Percentiles rank a stretch among this genome's conserved stretches.
Evolutionary conservation across 1,140 invertebrate species (phyloP).

Genomic region (Neelides sp.): DNA sequence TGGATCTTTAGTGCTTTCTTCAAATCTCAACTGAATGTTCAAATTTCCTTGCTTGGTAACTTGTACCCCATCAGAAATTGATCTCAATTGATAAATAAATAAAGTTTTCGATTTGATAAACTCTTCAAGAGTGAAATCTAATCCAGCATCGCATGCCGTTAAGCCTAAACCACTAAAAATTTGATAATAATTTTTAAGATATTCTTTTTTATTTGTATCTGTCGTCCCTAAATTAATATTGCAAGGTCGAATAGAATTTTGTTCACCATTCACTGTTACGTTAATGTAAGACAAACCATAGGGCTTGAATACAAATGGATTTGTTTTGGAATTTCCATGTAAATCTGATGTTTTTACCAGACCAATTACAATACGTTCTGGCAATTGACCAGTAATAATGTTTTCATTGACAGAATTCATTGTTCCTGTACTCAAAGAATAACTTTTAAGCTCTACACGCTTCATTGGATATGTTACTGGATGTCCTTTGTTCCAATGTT

Average conservation of each 20-base stretch:
- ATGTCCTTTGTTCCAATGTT: conserved; percentile 4
- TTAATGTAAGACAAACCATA: conserved; percentile 9
- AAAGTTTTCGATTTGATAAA: conserved; percentile 10
- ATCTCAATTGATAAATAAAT: conserved; percentile 11
- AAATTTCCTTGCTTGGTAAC: conserved; percentile 12
- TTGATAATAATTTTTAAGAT: conserved; percentile 7
- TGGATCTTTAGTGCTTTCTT: not conserved
- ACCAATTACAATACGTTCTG: conserved; percentile 16
- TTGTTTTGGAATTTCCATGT: conserved; percentile 15
- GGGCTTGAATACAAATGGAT: conserved; percentile 22
- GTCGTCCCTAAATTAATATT: too few relatives aligned
- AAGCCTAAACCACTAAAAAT: conserved; percentile 15
- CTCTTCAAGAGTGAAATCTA: conserved; percentile 5
- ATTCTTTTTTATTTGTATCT: conserved; percentile 1
- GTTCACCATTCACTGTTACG: conserved; percentile 16
- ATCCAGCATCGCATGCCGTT: not conserved
- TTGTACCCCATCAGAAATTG: conserved; percentile 5
- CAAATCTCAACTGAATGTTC: conserved; percentile 14
- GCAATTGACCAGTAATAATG: conserved; percentile 22
- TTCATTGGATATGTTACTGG: conserved; percentile 11
- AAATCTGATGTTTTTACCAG: conserved; percentile 15
- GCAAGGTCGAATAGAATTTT: not conserved
- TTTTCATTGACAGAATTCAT: conserved; percentile 20
- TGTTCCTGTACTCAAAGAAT: conserved; percentile 17
- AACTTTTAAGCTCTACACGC: conserved; percentile 21